phyloP scores from a whole-genome alignment of 2,113 vertebrate genomes.

The Scomber scombrus region DNA sequence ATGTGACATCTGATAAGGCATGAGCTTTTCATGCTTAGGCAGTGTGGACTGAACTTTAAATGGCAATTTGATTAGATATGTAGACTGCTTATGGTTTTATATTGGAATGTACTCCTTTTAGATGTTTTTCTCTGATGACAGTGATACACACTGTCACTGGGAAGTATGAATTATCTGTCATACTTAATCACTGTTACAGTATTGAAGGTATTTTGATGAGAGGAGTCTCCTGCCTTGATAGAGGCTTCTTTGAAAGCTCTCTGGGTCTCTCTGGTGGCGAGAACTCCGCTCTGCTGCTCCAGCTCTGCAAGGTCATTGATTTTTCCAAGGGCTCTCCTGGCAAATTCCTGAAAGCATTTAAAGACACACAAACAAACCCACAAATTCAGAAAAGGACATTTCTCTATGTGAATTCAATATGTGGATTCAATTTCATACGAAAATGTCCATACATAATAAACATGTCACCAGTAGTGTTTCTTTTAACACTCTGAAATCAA shows the following conservation, averaged over 20 bases:
- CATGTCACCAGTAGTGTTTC: background rate
- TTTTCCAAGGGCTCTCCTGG: conserved; percentile 91
- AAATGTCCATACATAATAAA: background rate
- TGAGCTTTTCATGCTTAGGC: background rate
- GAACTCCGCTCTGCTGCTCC: conserved; percentile 80
- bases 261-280: conserved; percentile 76
- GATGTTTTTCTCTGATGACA: background rate
- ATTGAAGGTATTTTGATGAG: background rate
- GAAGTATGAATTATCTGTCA: background rate
- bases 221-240: conserved; percentile 85
- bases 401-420: background rate
- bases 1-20: too few species aligned
- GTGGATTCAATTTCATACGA: background rate
- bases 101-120: background rate
- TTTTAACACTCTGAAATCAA: background rate
- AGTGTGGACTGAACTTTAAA: background rate
- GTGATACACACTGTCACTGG: background rate
- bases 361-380: conserved; percentile 21
- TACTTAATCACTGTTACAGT: background rate
- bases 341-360: conserved; percentile 87
- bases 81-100: background rate
- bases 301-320: conserved; percentile 89
- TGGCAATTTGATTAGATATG: background rate
- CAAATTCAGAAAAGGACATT: background rate
- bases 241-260: conserved; percentile 90